A percentile compares a stretch with the other conserved stretches of the same genome.
These are phyloP conservation scores for Anas platyrhynchos DNA, from an alignment of 2,113 vertebrate species.

Conservation along the genomic window DNA sequence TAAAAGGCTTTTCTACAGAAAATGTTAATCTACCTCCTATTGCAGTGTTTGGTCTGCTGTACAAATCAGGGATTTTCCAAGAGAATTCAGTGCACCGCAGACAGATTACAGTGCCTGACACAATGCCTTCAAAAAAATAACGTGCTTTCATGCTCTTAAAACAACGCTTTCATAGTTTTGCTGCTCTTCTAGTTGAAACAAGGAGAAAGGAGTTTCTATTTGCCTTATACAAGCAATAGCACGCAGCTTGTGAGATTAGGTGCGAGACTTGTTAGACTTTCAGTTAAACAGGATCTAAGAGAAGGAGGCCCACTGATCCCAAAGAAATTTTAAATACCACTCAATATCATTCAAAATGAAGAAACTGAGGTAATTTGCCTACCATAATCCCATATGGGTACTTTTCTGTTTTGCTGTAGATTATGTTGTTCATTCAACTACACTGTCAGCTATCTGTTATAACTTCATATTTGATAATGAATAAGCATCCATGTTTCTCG, in stretches of 20 bases:
- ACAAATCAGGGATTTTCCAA: constrained; percentile 16
- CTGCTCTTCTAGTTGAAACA: neutral
- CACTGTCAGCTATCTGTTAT: neutral
- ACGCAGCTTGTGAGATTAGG: neutral
- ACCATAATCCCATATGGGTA: neutral
- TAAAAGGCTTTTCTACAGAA: constrained; percentile 15
- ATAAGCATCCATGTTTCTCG: neutral
- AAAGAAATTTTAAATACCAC: neutral
- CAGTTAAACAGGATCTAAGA: neutral
- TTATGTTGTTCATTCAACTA: neutral
- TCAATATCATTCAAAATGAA: neutral
- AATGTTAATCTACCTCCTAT: neutral
- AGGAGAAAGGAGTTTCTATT: neutral
- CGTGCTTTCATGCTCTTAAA: constrained; percentile 6
- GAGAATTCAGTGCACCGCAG: neutral
- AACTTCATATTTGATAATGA: neutral
- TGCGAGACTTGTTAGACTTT: neutral
- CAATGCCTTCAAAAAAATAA: constrained; percentile 18
- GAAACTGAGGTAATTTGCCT: neutral
- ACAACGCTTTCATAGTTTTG: constrained; percentile 2
- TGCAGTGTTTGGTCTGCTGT: neutral
- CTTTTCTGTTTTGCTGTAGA: neutral
- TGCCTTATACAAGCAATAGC: neutral
- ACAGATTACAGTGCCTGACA: neutral
- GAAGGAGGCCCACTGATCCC: neutral